phyloP scores from a whole-genome alignment of 1,140 invertebrate genomes.

The Monomorium pharaonis region DNA sequence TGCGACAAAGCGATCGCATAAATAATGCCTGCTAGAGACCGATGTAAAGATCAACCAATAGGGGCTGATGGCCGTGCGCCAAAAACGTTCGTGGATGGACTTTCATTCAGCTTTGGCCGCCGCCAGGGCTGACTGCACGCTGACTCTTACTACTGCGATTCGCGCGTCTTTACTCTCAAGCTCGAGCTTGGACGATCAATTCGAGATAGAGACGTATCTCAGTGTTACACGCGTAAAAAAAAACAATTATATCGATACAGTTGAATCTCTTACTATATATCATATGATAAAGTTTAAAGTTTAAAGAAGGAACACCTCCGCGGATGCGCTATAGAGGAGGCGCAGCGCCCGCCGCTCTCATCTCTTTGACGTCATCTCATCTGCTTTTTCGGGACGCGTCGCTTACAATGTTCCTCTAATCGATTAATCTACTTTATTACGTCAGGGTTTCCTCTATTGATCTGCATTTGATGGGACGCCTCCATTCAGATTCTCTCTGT shows the following conservation, averaged over 20 bases:
- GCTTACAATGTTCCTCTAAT: background rate
- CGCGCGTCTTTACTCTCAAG: background rate
- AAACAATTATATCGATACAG: background rate
- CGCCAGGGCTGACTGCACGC: background rate
- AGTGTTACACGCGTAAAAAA: background rate
- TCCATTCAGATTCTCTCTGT: background rate
- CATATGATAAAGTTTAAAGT: too few relatives aligned
- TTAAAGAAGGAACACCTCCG: too few relatives aligned
- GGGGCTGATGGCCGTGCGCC: conserved; percentile 41
- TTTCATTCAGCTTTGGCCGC: conserved; percentile 66
- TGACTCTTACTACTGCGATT: conserved; percentile 10
- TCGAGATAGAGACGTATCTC: background rate
- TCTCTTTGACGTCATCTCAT: background rate
- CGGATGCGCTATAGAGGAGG: too few relatives aligned
- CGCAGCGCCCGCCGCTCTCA: background rate
- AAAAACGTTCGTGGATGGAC: conserved; percentile 53
- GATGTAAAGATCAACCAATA: conserved; percentile 61
- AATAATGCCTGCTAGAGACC: background rate
- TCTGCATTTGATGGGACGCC: background rate
- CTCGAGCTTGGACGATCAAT: background rate
- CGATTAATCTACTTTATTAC: background rate
- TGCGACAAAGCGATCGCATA: conserved; percentile 44
- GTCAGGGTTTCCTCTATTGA: background rate
- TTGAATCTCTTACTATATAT: background rate
- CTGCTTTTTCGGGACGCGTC: background rate